A percentile compares a stretch with the other conserved stretches of the same genome.
Evolutionary conservation across 1,140 invertebrate species (phyloP).

Genomic region (Drosophila ironensis): DNA sequence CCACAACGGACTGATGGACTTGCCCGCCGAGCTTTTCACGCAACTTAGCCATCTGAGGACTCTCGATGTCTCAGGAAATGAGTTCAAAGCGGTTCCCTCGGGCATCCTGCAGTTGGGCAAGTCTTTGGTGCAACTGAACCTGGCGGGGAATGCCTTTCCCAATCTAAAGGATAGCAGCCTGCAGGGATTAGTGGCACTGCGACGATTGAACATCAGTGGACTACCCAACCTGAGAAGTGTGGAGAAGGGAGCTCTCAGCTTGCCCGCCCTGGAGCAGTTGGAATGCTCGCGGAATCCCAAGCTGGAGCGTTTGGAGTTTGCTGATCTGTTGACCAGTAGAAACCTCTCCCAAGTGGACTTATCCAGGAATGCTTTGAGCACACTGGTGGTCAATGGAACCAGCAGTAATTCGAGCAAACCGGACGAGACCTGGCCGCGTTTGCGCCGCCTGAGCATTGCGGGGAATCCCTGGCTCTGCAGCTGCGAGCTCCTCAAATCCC

Average conservation of each 20-base stretch:
- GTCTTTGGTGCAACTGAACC: conserved; percentile 83
- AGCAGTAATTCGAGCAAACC: background rate
- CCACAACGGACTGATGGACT: conserved; percentile 83
- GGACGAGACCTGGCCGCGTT: conserved; percentile 45
- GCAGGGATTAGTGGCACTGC: conserved; percentile 83
- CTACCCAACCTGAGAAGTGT: conserved; percentile 83
- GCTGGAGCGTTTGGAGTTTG: conserved; percentile 55
- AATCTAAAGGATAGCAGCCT: conserved; percentile 84
- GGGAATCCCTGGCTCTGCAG: conserved; percentile 85
- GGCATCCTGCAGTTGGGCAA: conserved; percentile 82
- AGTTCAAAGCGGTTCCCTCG: conserved; percentile 84
- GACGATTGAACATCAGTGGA: conserved; percentile 84
- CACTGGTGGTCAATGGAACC: conserved; percentile 60
- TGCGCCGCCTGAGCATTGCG: conserved; percentile 83
- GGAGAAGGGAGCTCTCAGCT: conserved; percentile 82
- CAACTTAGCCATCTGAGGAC: conserved; percentile 82
- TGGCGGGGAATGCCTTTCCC: conserved; percentile 84
- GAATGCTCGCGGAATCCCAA: conserved; percentile 64
- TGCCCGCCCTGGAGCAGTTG: conserved; percentile 72
- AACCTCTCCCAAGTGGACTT: conserved; percentile 70
- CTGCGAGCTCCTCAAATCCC: conserved; percentile 80
- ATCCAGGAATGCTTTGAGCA: conserved; percentile 83
- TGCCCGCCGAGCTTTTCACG: conserved; percentile 82
- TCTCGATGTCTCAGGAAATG: conserved; percentile 84
- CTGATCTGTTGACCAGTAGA: conserved; percentile 37